Evolutionary conservation across 2,113 vertebrate genomes (phyloP).

Genomic region (Xenopus borealis): DNA sequence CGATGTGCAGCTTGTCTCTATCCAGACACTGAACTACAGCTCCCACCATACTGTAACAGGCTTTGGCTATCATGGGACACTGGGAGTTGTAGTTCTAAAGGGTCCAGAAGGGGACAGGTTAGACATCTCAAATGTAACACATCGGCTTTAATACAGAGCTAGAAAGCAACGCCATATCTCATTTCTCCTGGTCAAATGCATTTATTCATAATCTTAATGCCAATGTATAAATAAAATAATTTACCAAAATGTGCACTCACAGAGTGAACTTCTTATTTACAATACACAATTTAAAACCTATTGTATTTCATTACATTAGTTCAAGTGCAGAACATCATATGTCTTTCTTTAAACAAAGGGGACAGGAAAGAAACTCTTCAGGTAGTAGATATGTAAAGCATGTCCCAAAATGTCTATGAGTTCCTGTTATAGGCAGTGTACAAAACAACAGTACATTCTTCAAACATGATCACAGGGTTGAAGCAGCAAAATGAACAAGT

Average conservation of each 20-base stretch:
- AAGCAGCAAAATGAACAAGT: slow-evolving; percentile 78
- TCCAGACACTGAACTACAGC: not conserved
- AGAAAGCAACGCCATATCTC: slow-evolving; percentile 76
- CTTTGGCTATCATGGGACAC: not conserved
- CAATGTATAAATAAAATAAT: slow-evolving; percentile 99
- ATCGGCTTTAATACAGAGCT: slow-evolving; percentile 79
- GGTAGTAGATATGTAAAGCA: slow-evolving; percentile 70
- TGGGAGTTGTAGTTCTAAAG: not conserved
- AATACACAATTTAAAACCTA: slow-evolving; percentile 94
- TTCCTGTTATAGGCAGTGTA: slow-evolving; percentile 77
- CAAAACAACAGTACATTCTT: slow-evolving; percentile 70
- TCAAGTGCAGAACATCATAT: slow-evolving; percentile 77
- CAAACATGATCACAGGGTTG: slow-evolving; percentile 68
- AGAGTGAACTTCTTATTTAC: slow-evolving; percentile 99
- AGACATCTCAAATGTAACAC: slow-evolving; percentile 52
- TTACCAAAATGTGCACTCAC: slow-evolving; percentile 99
- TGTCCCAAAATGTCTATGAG: slow-evolving; percentile 69
- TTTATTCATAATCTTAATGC: slow-evolving; percentile 80
- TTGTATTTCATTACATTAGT: slow-evolving; percentile 81
- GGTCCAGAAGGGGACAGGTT: not conserved
- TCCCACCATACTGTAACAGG: too few relatives aligned
- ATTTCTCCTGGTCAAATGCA: slow-evolving; percentile 89
- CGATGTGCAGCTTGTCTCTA: not conserved
- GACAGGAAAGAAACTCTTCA: slow-evolving; percentile 69
- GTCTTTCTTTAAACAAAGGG: slow-evolving; percentile 70